A percentile compares a stretch with the other conserved stretches of the same genome.
phyloP scores from a whole-genome alignment of 2,888 invertebrate species.

The Oxycera nigricornis region DNA sequence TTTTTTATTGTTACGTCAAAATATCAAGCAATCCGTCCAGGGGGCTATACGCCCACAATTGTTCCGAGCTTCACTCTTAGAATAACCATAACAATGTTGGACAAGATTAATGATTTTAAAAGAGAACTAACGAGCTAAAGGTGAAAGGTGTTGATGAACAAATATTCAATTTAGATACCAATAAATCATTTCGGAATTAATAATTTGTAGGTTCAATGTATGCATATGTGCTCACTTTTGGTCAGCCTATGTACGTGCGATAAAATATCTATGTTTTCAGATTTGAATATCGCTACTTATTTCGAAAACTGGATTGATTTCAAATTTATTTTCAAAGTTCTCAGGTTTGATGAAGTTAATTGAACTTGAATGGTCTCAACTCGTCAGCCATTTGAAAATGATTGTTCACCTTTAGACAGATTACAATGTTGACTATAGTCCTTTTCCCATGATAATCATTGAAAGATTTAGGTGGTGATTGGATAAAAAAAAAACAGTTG shows the following conservation, averaged over 20 bases:
- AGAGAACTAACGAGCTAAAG: conserved; percentile 36
- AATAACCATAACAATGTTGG: conserved; percentile 27
- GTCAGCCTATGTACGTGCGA: neutral
- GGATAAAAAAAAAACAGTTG: no score
- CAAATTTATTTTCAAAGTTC: no score
- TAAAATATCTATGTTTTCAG: neutral
- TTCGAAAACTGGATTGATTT: no score
- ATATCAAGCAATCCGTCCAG: no score
- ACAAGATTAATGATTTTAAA: conserved; percentile 37
- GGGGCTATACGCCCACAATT: conserved; percentile 20
- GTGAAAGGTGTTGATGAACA: conserved; percentile 35
- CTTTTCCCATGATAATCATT: no score
- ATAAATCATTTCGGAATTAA: conserved; percentile 31
- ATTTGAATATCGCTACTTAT: neutral
- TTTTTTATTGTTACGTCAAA: neutral
- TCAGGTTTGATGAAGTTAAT: no score
- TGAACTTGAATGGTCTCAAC: no score
- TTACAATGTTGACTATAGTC: no score
- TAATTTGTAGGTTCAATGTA: neutral
- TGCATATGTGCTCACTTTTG: neutral
- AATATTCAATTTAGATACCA: conserved; percentile 37
- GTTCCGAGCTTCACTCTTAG: neutral
- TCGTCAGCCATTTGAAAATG: no score
- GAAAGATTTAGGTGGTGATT: no score
- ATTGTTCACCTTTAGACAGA: no score